Percentiles rank a stretch among this genome's conserved stretches.
Conservation (phyloP, 2,797 vertebrate genomes). For the Geotrypetes seraphini region DNA sequence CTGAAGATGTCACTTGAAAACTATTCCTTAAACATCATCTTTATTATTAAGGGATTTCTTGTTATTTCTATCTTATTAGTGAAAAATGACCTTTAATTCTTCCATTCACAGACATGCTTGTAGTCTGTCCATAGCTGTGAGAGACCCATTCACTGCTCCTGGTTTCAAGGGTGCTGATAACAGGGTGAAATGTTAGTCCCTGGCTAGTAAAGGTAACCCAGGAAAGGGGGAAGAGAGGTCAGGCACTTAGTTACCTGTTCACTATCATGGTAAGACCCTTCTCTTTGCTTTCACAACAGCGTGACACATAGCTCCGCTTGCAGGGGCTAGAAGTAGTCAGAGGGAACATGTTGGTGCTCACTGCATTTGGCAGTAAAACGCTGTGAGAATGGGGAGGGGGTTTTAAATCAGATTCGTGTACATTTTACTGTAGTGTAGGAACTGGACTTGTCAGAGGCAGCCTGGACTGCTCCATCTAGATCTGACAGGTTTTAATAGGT, state of each 20-base stretch:
- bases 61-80: slow-evolving; percentile 52
- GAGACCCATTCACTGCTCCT: slow-evolving; percentile 38
- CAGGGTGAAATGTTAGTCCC: slow-evolving; percentile 30
- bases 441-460: slow-evolving; percentile 41
- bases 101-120: slow-evolving; percentile 46
- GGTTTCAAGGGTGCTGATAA: slow-evolving; percentile 35
- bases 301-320: slow-evolving; percentile 40
- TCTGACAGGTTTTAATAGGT: slow-evolving; percentile 60
- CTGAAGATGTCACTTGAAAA: slow-evolving; percentile 64
- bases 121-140: slow-evolving; percentile 58
- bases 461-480: slow-evolving; percentile 49
- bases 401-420: slow-evolving; percentile 60
- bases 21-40: slow-evolving; percentile 56
- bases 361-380: too few species aligned
- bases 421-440: slow-evolving; percentile 54
- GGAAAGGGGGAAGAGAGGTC: slow-evolving; percentile 40
- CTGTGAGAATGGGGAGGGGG: slow-evolving; percentile 32
- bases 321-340: slow-evolving; percentile 31
- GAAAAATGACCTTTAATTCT: slow-evolving; percentile 59
- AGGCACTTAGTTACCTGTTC: slow-evolving; percentile 33
- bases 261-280: slow-evolving; percentile 29
- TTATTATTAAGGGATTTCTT: too few species aligned
- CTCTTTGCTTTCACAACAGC: slow-evolving; percentile 35
- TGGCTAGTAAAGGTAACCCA: slow-evolving; percentile 28
- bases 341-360: too few species aligned